A percentile compares a stretch with the other conserved stretches of the same genome.
phyloP scores from a whole-genome alignment of 1,140 invertebrate species.

The Aphaenogaster ashmeadi region DNA sequence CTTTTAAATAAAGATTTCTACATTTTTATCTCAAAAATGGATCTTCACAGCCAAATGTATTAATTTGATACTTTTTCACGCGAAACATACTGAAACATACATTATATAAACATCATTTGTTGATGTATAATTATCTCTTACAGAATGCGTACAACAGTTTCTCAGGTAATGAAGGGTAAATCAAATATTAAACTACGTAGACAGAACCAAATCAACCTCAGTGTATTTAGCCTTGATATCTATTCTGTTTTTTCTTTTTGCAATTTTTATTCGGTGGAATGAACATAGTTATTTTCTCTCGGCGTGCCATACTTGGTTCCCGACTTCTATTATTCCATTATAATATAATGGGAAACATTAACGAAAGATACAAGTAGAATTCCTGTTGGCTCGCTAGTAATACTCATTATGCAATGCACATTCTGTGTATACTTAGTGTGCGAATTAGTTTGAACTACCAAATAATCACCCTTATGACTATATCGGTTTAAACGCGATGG shows the following conservation, averaged over 20 bases:
- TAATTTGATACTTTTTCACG: background rate
- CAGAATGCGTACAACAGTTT: background rate
- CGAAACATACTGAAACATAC: background rate
- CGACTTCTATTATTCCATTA: background rate
- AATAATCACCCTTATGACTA: background rate
- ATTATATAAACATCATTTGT: background rate
- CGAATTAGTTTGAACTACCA: constrained; percentile 1
- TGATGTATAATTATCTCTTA: background rate
- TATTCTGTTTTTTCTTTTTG: background rate
- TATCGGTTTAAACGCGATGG: background rate
- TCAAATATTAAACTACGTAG: background rate
- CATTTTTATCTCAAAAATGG: background rate
- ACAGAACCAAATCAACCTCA: background rate
- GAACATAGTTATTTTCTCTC: background rate
- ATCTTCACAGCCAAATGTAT: background rate
- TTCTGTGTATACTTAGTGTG: background rate
- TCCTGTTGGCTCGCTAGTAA: background rate
- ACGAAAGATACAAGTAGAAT: background rate
- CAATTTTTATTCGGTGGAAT: constrained; percentile 18
- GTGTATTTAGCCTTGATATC: background rate
- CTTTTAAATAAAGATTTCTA: background rate
- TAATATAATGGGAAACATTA: background rate
- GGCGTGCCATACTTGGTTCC: background rate
- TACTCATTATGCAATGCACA: background rate
- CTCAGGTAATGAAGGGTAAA: background rate